phyloP scores from a whole-genome alignment of 2,888 invertebrate species.

The Agonopterix subpropinquella region DNA sequence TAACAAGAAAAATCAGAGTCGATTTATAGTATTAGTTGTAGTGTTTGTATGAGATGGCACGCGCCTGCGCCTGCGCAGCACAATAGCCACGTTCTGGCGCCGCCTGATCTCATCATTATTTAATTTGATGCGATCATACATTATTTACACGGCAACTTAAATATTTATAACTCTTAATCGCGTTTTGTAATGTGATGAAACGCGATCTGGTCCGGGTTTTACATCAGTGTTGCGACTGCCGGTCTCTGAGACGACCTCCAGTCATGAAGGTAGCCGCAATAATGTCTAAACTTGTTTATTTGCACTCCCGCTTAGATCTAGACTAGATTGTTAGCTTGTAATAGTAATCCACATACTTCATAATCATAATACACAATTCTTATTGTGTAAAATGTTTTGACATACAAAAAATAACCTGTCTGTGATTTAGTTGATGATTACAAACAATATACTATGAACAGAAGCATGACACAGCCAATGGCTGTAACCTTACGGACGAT shows the following conservation, averaged over 20 bases:
- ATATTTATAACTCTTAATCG: slow-evolving; percentile 25
- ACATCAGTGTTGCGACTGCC: background rate
- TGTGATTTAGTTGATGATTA: too few relatives aligned
- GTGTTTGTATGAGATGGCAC: too few relatives aligned
- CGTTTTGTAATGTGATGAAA: slow-evolving; percentile 7
- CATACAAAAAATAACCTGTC: too few relatives aligned
- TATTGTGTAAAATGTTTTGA: too few relatives aligned
- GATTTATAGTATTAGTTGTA: too few relatives aligned
- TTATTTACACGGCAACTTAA: slow-evolving; percentile 32
- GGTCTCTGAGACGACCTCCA: slow-evolving; percentile 3
- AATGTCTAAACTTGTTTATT: slow-evolving; percentile 16
- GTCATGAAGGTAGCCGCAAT: slow-evolving; percentile 3
- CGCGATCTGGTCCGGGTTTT: background rate
- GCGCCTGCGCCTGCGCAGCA: background rate
- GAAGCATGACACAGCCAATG: too few relatives aligned
- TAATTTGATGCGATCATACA: slow-evolving; percentile 33
- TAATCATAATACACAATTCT: background rate
- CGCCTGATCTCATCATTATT: slow-evolving; percentile 22
- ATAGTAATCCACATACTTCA: background rate
- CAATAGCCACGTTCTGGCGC: background rate
- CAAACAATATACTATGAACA: too few relatives aligned
- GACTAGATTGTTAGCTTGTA: slow-evolving; percentile 6
- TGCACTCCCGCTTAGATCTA: slow-evolving; percentile 11
- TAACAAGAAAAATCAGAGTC: too few relatives aligned
- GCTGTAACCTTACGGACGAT: too few relatives aligned